A percentile compares a stretch with the other conserved stretches of the same genome.
phyloP scores from a whole-genome alignment of 2,797 vertebrate species.

The Poecilia gillii region DNA sequence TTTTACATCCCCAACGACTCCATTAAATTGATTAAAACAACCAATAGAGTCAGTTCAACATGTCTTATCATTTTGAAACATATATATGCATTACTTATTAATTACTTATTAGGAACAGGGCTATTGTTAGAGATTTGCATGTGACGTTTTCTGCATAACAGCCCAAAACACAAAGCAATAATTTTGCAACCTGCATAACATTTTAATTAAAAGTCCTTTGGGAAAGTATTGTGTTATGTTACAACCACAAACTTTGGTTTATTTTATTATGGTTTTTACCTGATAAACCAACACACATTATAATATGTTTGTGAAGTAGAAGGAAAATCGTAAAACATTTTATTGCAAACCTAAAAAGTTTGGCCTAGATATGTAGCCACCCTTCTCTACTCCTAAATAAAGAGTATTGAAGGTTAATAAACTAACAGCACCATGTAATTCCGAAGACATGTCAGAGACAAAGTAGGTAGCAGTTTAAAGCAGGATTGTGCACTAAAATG shows the following conservation, averaged over 20 bases:
- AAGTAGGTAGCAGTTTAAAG: background rate
- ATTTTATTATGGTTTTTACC: background rate
- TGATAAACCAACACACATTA: background rate
- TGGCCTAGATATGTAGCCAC: background rate
- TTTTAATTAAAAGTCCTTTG: background rate
- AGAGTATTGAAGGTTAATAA: background rate
- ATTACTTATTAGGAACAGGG: slow-evolving; percentile 1
- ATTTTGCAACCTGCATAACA: background rate
- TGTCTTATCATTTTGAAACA: slow-evolving; percentile 26
- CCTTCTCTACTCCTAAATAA: background rate
- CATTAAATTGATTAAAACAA: slow-evolving; percentile 31
- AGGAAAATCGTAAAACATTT: background rate
- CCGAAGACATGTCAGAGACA: background rate
- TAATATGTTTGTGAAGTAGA: background rate
- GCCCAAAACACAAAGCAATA: background rate
- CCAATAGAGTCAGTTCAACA: slow-evolving; percentile 18
- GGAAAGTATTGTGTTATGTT: background rate
- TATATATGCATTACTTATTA: slow-evolving; percentile 3
- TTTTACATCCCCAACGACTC: slow-evolving; percentile 12
- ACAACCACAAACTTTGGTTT: background rate
- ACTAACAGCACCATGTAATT: background rate
- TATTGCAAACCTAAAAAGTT: background rate
- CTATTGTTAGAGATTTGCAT: background rate
- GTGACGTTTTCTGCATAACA: background rate
- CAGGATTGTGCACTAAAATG: background rate